phyloP scores from a whole-genome alignment of 2,113 vertebrate species.

The Prunella fulvescens region DNA sequence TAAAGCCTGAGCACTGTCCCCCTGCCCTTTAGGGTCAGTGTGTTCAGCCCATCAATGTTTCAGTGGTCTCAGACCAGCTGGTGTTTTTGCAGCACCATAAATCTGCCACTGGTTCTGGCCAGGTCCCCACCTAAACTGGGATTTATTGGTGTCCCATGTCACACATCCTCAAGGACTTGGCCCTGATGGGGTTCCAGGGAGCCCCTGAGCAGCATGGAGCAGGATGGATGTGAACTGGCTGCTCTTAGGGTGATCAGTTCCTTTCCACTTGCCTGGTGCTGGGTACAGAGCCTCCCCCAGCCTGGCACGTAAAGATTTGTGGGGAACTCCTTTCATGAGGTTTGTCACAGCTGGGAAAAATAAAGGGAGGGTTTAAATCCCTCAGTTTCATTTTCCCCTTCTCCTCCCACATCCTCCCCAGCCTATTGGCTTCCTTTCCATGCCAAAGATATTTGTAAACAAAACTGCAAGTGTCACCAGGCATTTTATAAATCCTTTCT shows the following conservation, averaged over 20 bases:
- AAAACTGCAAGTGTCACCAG: neutral
- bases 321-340: neutral
- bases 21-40: slow-evolving; percentile 16
- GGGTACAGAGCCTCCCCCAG: neutral
- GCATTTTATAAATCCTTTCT: neutral
- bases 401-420: neutral
- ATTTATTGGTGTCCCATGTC: slow-evolving; percentile 51
- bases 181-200: slow-evolving; percentile 3
- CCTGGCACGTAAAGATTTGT: neutral
- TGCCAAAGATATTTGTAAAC: neutral
- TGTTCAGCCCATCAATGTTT: slow-evolving; percentile 23
- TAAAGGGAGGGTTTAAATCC: neutral
- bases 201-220: neutral
- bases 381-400: neutral
- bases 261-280: no score
- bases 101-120: slow-evolving; percentile 8
- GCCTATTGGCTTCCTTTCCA: neutral
- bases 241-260: neutral
- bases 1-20: neutral
- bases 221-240: neutral
- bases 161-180: slow-evolving; percentile 11
- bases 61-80: neutral
- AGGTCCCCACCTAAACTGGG: slow-evolving; percentile 3
- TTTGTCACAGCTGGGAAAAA: neutral
- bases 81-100: slow-evolving; percentile 16